A percentile compares a stretch with the other conserved stretches of the same genome.
These are phyloP conservation scores for Sphenopsis melanotis DNA, from an alignment of 2,797 vertebrate genomes.

Conservation along the genomic window DNA sequence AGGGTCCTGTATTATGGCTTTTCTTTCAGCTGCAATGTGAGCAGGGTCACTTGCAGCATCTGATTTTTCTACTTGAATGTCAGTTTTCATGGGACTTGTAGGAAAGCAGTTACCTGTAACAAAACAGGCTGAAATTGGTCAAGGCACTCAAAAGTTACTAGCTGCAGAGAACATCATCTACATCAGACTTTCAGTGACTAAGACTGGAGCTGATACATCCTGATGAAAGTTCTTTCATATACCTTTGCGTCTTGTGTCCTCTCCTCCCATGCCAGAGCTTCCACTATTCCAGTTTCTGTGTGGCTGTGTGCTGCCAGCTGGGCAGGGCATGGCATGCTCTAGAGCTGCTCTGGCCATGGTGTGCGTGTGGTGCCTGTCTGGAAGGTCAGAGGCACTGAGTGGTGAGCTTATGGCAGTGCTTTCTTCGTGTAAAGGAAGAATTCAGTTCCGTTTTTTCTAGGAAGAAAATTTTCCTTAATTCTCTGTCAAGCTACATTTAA, in stretches of 20 bases:
- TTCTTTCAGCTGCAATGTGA: background rate
- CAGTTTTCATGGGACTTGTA: background rate
- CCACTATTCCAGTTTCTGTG: background rate
- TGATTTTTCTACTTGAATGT: background rate
- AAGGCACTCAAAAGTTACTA: background rate
- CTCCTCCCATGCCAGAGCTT: background rate
- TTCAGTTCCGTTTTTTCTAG: background rate
- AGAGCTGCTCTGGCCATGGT: background rate
- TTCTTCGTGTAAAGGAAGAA: background rate
- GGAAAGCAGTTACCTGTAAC: background rate
- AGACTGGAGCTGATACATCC: background rate
- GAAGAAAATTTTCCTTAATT: background rate
- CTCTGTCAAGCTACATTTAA: background rate
- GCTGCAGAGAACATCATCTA: background rate
- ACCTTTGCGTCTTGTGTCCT: background rate
- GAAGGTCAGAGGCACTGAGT: background rate
- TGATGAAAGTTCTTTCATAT: background rate
- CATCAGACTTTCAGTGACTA: background rate
- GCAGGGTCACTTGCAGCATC: background rate
- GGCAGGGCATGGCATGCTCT: fast-evolving
- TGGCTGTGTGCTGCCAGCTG: background rate
- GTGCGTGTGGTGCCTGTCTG: fast-evolving
- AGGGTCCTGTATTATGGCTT: background rate
- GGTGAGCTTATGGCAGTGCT: background rate
- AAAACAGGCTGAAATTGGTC: background rate